Base-by-base conservation (phyloP, 53 echinoderm and acorn worm species). In the Echinometra lucunter region DNA sequence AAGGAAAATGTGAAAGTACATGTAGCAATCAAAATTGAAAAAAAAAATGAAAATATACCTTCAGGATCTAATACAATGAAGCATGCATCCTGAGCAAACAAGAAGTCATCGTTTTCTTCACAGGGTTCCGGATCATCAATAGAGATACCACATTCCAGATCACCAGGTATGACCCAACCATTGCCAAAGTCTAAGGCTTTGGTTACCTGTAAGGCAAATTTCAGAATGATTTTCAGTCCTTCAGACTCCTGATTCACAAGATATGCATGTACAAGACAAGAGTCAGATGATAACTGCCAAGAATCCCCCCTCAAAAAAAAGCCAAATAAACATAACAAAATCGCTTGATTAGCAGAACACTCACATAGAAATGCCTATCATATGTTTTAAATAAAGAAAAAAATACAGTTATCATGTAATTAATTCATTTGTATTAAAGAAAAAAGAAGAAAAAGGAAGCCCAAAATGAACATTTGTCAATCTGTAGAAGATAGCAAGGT, bases 131-230 rank as follows among this genome's bases (percentile, higher is more conserved):
- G 92, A 28, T 67, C 88, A 81, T 95, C 92, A 10, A 66, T 28
- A 40, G 90, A 49, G 89, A 57, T 66, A 35, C 91, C 89, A 56
- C 85, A 40, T 47, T 66, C 67, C 45, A 96, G 25, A 82, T 38
- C 4, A 92, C 66, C 21, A 34, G 80, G 60, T 45, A 92, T 66
- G 89, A 95, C 58, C 98, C 98, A 98, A 44, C 94, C 95, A 70
- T 98, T 96, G n/a, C 97, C 98, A 95, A 98, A 98, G 27, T 96
- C 95, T 23, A 91, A 66, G 55, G 94, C 58, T 58, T 78, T 78
- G 21, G 90, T 91, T 9, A 94, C 96, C 98, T 98, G 92, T 38
- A 66, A 58, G 6, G 37, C 0, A 66, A 40, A 45, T 32, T 10
- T 8, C 1, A 1, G 35, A 37, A 63, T 63, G 3, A 25, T 0